Evolutionary conservation across 2,797 vertebrate genomes (phyloP).

Genomic region (Cossypha polioptera): DNA sequence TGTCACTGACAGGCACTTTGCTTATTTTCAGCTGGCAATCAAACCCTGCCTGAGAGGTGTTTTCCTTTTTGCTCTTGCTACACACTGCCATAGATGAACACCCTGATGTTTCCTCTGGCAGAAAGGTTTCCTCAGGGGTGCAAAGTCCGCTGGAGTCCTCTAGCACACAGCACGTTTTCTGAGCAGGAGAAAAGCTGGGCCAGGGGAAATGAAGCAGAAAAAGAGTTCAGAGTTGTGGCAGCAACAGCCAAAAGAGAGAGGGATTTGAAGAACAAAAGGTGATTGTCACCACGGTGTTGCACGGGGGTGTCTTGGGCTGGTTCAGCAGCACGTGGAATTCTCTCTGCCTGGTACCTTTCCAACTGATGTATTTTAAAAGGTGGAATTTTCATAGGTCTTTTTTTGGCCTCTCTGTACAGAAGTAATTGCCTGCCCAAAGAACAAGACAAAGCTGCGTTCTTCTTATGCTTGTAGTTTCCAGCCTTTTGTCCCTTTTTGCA

Average conservation of each 20-base stretch:
- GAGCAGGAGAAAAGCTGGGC: conserved; percentile 2
- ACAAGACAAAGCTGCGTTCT: not conserved
- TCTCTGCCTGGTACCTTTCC: not conserved
- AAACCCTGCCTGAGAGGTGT: not conserved
- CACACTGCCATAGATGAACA: not conserved
- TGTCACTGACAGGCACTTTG: not conserved
- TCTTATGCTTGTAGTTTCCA: not conserved
- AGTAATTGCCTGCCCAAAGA: not conserved
- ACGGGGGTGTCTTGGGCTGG: not conserved
- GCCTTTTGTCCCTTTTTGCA: not conserved
- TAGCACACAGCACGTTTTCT: rapidly evolving
- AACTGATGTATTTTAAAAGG: not conserved
- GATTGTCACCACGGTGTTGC: not conserved
- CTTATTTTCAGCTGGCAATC: conserved; percentile 40
- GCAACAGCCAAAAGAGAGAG: not conserved
- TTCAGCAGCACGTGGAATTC: not conserved
- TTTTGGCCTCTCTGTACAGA: not conserved
- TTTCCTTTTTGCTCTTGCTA: not conserved
- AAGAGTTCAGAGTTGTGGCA: not conserved
- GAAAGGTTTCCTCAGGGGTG: conserved; percentile 8
- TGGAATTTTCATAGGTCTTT: not conserved
- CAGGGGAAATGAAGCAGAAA: conserved; percentile 31
- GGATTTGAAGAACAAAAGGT: conserved; percentile 21
- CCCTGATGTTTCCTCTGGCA: not conserved
- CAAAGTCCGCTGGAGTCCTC: not conserved